Evolutionary conservation across 2,797 vertebrate species (phyloP).

Genomic region (Gallirallus australis): DNA sequence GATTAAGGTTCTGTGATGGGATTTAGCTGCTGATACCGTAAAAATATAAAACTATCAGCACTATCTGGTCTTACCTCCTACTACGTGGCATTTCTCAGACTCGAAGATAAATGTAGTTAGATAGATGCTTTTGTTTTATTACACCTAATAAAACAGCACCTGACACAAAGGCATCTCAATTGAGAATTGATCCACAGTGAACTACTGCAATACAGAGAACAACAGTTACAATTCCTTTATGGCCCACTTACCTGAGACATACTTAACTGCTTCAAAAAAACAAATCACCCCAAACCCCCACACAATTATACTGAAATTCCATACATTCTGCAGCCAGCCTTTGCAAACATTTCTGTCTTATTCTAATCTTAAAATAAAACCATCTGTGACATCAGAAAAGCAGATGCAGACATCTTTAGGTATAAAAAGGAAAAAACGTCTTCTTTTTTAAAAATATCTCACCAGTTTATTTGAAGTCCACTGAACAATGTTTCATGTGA

Average conservation of each 20-base stretch:
- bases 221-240: background rate
- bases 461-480: background rate
- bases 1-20: background rate
- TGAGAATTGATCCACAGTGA: slow-evolving; percentile 16
- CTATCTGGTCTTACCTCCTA: background rate
- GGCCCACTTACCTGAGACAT: background rate
- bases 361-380: background rate
- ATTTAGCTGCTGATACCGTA: background rate
- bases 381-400: background rate
- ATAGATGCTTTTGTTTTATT: background rate
- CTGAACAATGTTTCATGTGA: background rate
- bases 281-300: background rate
- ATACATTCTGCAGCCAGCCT: background rate
- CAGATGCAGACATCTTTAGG: background rate
- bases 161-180: background rate
- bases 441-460: background rate
- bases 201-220: background rate
- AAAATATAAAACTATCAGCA: background rate
- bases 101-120: background rate
- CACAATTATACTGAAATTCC: background rate
- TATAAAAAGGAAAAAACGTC: background rate
- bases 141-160: background rate
- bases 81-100: background rate
- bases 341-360: background rate
- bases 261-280: background rate